Evolutionary conservation across 2,797 vertebrate species (phyloP), one percentile per base, ranked within the genome.

Genomic region (Microcaecilia unicolor): DNA sequence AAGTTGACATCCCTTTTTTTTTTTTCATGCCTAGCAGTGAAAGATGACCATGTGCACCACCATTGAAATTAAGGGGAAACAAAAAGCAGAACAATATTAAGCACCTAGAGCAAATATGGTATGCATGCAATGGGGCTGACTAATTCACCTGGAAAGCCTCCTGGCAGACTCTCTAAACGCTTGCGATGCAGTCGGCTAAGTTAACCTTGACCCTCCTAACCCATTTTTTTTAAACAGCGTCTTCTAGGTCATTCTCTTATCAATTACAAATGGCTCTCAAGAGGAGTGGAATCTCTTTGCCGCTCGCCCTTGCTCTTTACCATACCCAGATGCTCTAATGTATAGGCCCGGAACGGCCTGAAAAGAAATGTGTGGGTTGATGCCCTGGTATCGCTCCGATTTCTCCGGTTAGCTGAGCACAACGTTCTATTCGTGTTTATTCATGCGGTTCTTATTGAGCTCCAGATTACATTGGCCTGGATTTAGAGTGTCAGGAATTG

Each of bases 371-470:
- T 67, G 58, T 49, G 60, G 61, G 57, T 64, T 62, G 59, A 72
- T 73, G 78, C 66, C 70, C 74, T 76, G 67, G 78, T 81, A 77
- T 55, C 62, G 80, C 85, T 87, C 84, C 67, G 68, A 90, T 92
- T 92, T 90, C 84, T 77, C 78, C 80, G 85, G 81, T 91, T 90
- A 93, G 89, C 87, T 93, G 88, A 90, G 77, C 89, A 91, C 87
- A 91, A 90, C 86, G 91, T 90, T 78, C 89, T 78, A 90, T 92
- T 92, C 78, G 84, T 88, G 92, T 90, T 83, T 91, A 93, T 93
- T 93, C 92, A 93, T 91, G 91, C 91, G 91, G 79, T 32, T 77
- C 73, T 88, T 74, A 88, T 91, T 86, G 80, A 88, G 76, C 80
- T 78, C 66, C 58, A 51, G 70, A 65, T 80, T 54, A 61, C 64